phyloP scores from a whole-genome alignment of 2,113 vertebrate genomes.

The Menura novaehollandiae region DNA sequence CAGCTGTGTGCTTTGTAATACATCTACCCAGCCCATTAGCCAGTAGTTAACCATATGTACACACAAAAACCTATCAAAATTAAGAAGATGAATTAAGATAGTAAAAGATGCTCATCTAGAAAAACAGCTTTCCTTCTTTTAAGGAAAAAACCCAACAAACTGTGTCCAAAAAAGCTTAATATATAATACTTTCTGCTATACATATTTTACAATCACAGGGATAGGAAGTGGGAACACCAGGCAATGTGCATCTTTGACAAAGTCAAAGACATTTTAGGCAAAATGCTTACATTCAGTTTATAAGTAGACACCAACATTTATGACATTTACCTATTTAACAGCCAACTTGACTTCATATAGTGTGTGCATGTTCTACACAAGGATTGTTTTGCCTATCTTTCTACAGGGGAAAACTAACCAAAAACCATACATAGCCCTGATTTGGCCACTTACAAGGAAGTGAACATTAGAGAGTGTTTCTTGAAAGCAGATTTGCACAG shows the following conservation, averaged over 20 bases:
- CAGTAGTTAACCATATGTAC: background rate
- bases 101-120: background rate
- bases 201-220: background rate
- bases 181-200: background rate
- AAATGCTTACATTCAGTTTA: background rate
- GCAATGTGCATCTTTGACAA: background rate
- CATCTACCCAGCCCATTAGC: background rate
- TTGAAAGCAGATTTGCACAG: slow-evolving; percentile 81
- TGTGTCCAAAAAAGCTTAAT: background rate
- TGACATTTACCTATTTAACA: background rate
- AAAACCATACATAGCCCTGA: slow-evolving; percentile 36
- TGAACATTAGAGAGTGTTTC: slow-evolving; percentile 78
- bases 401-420: background rate
- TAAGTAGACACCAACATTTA: background rate
- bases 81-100: background rate
- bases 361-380: background rate
- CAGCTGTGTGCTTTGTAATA: background rate
- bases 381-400: background rate
- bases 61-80: background rate
- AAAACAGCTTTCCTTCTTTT: background rate
- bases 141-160: background rate
- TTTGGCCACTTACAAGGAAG: slow-evolving; percentile 79
- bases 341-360: slow-evolving; percentile 12
- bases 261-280: background rate
- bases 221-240: background rate